A percentile compares a stretch with the other conserved stretches of the same genome.
Evolutionary conservation across 2,888 invertebrate genomes (phyloP).

Genomic region (Tenthredo amoena): DNA sequence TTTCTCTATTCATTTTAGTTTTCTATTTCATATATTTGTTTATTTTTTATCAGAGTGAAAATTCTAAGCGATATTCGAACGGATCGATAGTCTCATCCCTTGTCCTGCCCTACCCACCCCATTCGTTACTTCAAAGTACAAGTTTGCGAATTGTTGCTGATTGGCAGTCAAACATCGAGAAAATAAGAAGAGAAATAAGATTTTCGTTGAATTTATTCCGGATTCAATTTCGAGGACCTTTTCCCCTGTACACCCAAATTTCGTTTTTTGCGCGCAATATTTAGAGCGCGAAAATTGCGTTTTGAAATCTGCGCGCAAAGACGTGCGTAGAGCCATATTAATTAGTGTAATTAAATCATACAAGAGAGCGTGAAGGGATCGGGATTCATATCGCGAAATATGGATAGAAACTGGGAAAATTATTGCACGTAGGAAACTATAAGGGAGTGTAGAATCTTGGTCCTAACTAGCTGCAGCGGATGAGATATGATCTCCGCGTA

Average conservation of each 20-base stretch:
- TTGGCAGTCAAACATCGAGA: not conserved
- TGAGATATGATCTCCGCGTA: not conserved
- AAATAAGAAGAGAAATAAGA: not conserved
- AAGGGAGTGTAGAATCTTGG: not conserved
- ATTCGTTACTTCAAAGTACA: not conserved
- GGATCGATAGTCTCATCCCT: too few relatives aligned
- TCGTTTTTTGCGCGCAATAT: not conserved
- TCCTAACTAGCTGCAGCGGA: too few relatives aligned
- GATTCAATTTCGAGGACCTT: not conserved
- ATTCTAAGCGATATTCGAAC: too few relatives aligned
- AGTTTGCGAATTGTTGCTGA: not conserved
- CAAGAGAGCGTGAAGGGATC: not conserved
- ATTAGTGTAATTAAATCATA: not conserved
- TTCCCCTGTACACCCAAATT: not conserved
- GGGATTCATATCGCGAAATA: too few relatives aligned
- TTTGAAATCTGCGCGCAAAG: too few relatives aligned
- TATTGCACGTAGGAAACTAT: not conserved
- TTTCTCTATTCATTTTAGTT: not conserved
- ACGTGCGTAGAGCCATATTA: not conserved
- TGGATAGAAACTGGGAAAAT: not conserved
- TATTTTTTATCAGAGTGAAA: too few relatives aligned
- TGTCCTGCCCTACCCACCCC: too few relatives aligned
- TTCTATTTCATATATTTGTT: not conserved
- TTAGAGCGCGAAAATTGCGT: too few relatives aligned
- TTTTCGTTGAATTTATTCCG: not conserved